A percentile compares a stretch with the other conserved stretches of the same genome.
Evolutionary conservation across 2,888 invertebrate species (phyloP).

Genomic region (Diarsia brunnea): DNA sequence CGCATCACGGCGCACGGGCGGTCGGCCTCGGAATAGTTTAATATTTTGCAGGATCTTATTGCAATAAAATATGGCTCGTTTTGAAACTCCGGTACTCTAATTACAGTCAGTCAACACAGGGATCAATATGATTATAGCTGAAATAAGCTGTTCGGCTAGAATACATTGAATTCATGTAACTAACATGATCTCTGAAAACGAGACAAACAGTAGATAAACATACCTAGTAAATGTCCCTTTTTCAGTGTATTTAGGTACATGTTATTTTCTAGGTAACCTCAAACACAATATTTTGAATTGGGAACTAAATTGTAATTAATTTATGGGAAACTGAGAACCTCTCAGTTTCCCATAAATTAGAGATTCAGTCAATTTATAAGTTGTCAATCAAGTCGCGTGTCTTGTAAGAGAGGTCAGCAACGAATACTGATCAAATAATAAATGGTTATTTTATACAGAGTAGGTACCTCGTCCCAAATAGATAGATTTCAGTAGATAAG

Average conservation of each 20-base stretch:
- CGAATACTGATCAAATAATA: neutral
- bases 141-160: neutral
- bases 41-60: neutral
- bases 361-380: neutral
- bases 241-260: too few species aligned
- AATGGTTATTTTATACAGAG: neutral
- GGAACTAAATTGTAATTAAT: neutral
- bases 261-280: neutral
- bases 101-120: conserved; percentile 32
- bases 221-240: too few species aligned
- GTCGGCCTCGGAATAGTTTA: neutral
- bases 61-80: conserved; percentile 8
- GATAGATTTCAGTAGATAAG: neutral
- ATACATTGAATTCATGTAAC: neutral
- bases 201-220: too few species aligned
- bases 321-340: neutral
- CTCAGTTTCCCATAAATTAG: neutral
- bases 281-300: neutral
- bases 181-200: too few species aligned
- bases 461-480: neutral
- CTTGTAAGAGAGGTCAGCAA: neutral
- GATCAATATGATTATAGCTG: neutral
- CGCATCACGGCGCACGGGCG: neutral
- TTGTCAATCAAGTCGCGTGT: neutral
- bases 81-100: conserved; percentile 13